Conservation (phyloP, 2,888 invertebrate genomes). For the Brachyopa scutellaris region DNA sequence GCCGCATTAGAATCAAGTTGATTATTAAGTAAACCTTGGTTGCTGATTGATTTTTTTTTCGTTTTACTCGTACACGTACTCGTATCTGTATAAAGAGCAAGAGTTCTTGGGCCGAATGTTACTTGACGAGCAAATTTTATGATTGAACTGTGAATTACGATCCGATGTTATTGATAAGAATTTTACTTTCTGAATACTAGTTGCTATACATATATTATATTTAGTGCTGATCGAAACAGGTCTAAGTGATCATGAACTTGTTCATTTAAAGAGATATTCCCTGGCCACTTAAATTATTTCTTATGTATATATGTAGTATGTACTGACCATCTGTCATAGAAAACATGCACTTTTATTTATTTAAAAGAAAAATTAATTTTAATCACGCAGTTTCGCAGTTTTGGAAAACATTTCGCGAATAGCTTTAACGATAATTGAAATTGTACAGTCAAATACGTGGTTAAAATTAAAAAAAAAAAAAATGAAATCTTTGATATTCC, state of each 20-base stretch:
- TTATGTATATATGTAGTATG: too few species aligned
- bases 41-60: slow-evolving; percentile 40
- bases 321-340: background rate
- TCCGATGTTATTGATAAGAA: background rate
- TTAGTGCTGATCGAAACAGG: background rate
- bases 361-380: too few species aligned
- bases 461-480: background rate
- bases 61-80: background rate
- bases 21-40: slow-evolving; percentile 60
- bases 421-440: slow-evolving; percentile 52
- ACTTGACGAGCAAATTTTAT: background rate
- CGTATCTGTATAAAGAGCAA: slow-evolving; percentile 8
- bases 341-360: too few species aligned
- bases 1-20: slow-evolving; percentile 62
- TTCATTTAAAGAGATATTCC: background rate
- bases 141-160: slow-evolving; percentile 24
- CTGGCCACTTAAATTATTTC: background rate
- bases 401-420: slow-evolving; percentile 36
- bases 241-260: background rate
- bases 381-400: slow-evolving; percentile 41
- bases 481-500: background rate
- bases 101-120: slow-evolving; percentile 12
- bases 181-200: background rate
- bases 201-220: too few species aligned
- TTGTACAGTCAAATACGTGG: slow-evolving; percentile 38